Evolutionary conservation across 2,888 invertebrate genomes (phyloP), one percentile per base, ranked within the genome.

Genomic region (Cerastis leucographa): DNA sequence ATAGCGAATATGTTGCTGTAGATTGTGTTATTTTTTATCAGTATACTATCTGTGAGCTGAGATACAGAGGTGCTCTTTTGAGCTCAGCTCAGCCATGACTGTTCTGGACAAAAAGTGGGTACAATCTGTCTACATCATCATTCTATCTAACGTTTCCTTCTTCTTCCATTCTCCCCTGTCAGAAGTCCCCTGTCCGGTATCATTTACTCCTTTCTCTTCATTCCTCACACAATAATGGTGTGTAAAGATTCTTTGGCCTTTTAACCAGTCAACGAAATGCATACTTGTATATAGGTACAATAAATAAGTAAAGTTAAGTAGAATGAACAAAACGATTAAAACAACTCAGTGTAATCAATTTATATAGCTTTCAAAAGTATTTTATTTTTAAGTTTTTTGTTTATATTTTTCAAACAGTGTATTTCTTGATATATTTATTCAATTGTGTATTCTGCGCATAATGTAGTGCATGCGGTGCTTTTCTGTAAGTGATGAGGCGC

Each of bases 1-100:
- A 54, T 17, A 65, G 81, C 69, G 79, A 67, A 12, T 61, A 35
- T 65, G 40, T 66, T 12, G 40, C 19, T 61, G 7, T 29, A 14
- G 29, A 54, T 61, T 44, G 35, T 54, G 29, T 11, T 11, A 40
- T 46, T 42, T 67, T n/a, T 40, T 40, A 49, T 71, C 25, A 40
- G 12, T 0, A 42, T 29, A 12, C n/a, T 54, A 1, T 54, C 29
- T 44, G n/a, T 14, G 12, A 22, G 14, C 22, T n/a, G 4, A n/a
- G n/a, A 22, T 12, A 19, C 12, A 29, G 29, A 35, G 0, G n/a
- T 19, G 3, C 12, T 29, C 29, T 19, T 51, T 42, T 44, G 22
- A 70, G 22, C 29, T 9, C 19, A 59, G 22, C 17, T 40, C 35
- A 59, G 56, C 4, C 19, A 1, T 14, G 12, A 42, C 12, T 29